Base-by-base conservation (phyloP, 2,797 vertebrate species). In the Danio albolineatus region DNA sequence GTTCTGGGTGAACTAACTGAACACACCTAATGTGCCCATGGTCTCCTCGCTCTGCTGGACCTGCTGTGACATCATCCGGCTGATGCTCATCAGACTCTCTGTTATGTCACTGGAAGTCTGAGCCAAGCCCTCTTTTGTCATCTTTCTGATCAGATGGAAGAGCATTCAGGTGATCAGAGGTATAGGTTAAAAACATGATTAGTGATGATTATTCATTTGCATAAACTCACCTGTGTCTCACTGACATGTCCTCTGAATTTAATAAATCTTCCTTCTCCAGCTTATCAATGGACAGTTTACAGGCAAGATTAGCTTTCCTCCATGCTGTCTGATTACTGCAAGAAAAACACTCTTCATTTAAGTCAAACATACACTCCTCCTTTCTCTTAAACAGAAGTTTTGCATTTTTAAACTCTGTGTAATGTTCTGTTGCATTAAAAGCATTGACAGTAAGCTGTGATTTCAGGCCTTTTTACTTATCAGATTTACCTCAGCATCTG, bases 261-360 rank as follows among this genome's bases (percentile, higher is more conserved):
- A 98, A 92, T 78, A 99, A 93, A 10, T 95, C 94, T 86, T 97
- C 95, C 85, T 98, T 99, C 85, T 99, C 97, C 82, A 95, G 90
- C 78, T 95, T 96, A 91, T 98, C 97, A 1, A 98, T 96, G 21
- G 96, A 95, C 77, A 98, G 91, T 91, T 98, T 98, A 91, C 96
- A 97, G 21, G 96, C 94, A 21, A 98, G 94, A 88, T 98, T 98
- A 64, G 97, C 96, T 86, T 98, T 99, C 88, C 97, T 96, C 97
- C 98, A 99, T 43, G 94, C 95, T 0, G 95, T 96, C 93, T 98
- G 98, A 82, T 98, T 98, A 92, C 98, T 99, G 90, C 14, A 84
- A 75, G 86, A 80, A 79, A 14, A 12, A 81, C 2, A 66, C 19
- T 78, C 3, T 16, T 56, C 36, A 43, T 74, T 78, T 73, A 0